Percentiles rank a stretch among this genome's conserved stretches.
phyloP scores from a whole-genome alignment of 2,113 vertebrate species.

The Psammodynastes pulverulentus region DNA sequence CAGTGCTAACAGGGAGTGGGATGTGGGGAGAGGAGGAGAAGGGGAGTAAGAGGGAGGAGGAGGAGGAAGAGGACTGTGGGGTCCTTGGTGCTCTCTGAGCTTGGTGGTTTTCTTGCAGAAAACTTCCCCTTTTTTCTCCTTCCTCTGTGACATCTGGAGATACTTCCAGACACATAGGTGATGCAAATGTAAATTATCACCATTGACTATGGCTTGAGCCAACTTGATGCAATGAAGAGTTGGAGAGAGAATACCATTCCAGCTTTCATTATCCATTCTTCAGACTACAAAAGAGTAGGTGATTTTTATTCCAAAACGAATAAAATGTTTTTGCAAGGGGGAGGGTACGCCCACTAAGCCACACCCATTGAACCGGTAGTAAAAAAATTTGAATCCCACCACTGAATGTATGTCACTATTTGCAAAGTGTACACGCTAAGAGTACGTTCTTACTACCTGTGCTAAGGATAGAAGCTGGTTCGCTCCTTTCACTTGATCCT shows the following conservation, averaged over 20 bases:
- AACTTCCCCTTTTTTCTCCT: background rate
- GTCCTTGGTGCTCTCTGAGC: too few relatives aligned
- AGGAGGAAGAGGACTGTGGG: too few relatives aligned
- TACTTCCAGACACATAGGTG: background rate
- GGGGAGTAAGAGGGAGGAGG: too few relatives aligned
- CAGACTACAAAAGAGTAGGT: background rate
- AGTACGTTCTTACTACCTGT: slow-evolving; percentile 72
- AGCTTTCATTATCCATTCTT: background rate
- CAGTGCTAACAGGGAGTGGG: too few relatives aligned
- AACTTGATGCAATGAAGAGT: background rate
- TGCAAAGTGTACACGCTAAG: background rate
- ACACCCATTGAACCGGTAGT: too few relatives aligned
- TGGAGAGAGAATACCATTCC: background rate
- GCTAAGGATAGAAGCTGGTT: slow-evolving; percentile 73
- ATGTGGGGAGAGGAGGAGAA: too few relatives aligned
- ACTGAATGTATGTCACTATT: background rate
- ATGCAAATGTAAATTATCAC: background rate
- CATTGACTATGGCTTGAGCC: background rate
- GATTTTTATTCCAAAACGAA: background rate
- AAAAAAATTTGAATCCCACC: too few relatives aligned
- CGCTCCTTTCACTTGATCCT: slow-evolving; percentile 82
- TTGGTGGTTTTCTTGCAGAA: too few relatives aligned
- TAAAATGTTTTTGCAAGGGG: background rate
- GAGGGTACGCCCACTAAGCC: too few relatives aligned
- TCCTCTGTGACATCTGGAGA: background rate